A percentile compares a stretch with the other conserved stretches of the same genome.
phyloP scores from a whole-genome alignment of 1,140 invertebrate genomes.

The Achatina immaculata region DNA sequence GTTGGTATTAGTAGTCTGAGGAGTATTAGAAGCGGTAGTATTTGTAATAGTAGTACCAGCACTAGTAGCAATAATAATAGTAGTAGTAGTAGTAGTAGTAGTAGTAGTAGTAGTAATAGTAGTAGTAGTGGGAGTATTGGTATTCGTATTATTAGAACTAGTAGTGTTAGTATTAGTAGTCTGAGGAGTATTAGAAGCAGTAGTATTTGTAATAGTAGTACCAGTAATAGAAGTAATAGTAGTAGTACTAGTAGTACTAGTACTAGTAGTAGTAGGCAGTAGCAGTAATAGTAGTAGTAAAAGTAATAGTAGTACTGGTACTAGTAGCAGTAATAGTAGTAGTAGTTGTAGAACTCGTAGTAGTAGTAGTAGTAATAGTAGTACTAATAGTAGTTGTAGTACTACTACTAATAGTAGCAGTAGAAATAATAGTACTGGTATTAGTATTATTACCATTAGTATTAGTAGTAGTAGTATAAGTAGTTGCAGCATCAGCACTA shows the following conservation, averaged over 20 bases:
- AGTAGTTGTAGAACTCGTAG: background rate
- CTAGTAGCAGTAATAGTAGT: background rate
- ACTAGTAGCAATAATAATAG: background rate
- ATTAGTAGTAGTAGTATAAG: too few relatives aligned
- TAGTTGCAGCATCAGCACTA: too few relatives aligned
- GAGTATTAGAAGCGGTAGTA: background rate
- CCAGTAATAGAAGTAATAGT: background rate
- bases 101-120: background rate
- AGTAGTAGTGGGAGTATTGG: background rate
- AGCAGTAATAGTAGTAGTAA: background rate
- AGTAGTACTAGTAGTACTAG: background rate
- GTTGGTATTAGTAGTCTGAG: background rate
- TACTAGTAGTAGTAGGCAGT: conserved; percentile 6
- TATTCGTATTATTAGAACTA: background rate
- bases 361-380: background rate
- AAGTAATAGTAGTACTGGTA: background rate
- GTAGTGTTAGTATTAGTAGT: background rate
- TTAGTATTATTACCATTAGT: too few relatives aligned
- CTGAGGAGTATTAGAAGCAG: background rate
- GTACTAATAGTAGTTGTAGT: background rate
- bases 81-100: background rate
- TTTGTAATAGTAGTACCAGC: background rate
- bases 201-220: background rate
- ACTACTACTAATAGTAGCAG: background rate
- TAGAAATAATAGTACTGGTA: too few relatives aligned